A percentile compares a stretch with the other conserved stretches of the same genome.
Conservation (phyloP, 2,888 invertebrate species). For the Lypha dubia region DNA sequence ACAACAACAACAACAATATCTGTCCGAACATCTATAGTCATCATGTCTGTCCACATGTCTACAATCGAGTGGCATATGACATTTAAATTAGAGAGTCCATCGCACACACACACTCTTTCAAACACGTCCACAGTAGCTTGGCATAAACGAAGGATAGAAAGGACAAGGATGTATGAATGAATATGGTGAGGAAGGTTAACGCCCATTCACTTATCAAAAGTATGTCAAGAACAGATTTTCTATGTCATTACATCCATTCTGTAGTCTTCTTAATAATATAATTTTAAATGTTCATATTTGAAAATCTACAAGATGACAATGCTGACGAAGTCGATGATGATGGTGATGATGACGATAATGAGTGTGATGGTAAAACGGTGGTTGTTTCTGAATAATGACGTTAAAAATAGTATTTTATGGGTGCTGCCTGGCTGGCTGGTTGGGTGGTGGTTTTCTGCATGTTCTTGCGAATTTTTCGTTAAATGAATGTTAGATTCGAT, state of each 20-base stretch:
- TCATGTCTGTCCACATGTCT: conserved; percentile 7
- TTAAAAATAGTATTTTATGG: conserved; percentile 44
- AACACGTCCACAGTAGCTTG: neutral
- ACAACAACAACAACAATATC: neutral
- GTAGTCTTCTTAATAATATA: conserved; percentile 31
- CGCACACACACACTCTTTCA: neutral
- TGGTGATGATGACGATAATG: conserved; percentile 3
- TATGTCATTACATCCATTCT: conserved; percentile 68
- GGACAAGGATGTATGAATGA: conserved; percentile 11
- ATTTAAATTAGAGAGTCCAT: conserved; percentile 69
- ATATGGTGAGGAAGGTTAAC: conserved; percentile 56
- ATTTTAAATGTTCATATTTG: conserved; percentile 41
- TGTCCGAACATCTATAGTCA: neutral
- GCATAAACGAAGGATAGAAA: neutral
- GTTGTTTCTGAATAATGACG: conserved; percentile 66
- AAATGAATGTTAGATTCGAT: neutral
- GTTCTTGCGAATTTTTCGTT: neutral
- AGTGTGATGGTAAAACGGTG: conserved; percentile 50
- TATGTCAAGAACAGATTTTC: conserved; percentile 73
- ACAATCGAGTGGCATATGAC: conserved; percentile 64
- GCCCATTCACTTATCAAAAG: conserved; percentile 72
- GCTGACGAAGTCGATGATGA: neutral
- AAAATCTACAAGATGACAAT: conserved; percentile 45
- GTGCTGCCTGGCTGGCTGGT: conserved; percentile 31
- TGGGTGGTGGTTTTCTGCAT: conserved; percentile 26